Evolutionary conservation across 2,888 invertebrate genomes (phyloP), one percentile per base, ranked within the genome.

Genomic region (Aporophyla lueneburgensis): DNA sequence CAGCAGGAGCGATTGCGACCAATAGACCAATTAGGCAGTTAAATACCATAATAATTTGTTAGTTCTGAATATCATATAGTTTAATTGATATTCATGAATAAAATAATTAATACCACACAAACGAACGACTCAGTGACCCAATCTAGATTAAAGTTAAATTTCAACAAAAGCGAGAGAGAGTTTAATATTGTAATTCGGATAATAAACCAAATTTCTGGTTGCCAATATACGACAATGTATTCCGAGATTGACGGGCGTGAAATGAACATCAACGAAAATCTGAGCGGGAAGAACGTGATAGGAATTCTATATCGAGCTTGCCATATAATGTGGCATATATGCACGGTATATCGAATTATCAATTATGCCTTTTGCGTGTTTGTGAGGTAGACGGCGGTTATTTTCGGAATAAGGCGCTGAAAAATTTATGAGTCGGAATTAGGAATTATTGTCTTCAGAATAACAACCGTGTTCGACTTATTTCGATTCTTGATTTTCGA

Each of bases 231-330:
- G 85, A 88, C 86, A 87, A 78, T 87, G 86, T 90, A 86, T 87
- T 84, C 79, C 49, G 81, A 81, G 88, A 91, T 87, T 91, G 93
- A 93, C 94, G 89, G 83, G 87, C 93, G 91, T 93, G 93, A 93
- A 93, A 93, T 93, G 91, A 92, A 89, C 89, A 89, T 89, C 91
- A 90, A 89, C 87, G 89, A 88, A 90, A 91, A 90, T 89, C 88
- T 87, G 86, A 86, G 81, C 82, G 87, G 86, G 88, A 87, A 84
- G 87, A 86, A 84, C 87, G 88, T 86, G 87, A 78, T 83, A 88
- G 83, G 86, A 88, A 87, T 91, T 88, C 81, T 86, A 59, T 76
- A 77, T 68, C 27, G 33, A 67, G 49, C 21, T 56, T 61, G 24
- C 49, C 59, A 71, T 80, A 66, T 53, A 49, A 49, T 6, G 71